These are phyloP conservation scores for Sarcophaga bullata DNA, from an alignment of 1,140 invertebrate species.

Conservation along the genomic window DNA sequence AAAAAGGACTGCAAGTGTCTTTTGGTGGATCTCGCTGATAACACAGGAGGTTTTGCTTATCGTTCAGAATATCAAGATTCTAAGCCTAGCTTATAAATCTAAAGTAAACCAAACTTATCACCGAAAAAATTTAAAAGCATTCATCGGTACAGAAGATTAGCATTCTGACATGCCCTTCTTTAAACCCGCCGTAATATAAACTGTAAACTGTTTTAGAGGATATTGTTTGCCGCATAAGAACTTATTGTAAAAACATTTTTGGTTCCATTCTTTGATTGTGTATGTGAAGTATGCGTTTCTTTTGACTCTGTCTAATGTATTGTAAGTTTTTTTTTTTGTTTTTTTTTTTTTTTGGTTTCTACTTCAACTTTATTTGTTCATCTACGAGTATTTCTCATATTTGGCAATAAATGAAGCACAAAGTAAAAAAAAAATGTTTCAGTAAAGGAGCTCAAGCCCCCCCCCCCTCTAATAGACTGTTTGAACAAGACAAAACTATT, in stretches of 20 bases:
- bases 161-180: too few species aligned
- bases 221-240: neutral
- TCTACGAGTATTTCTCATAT: neutral
- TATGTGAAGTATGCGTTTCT: neutral
- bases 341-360: neutral
- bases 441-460: neutral
- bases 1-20: too few species aligned
- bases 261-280: neutral
- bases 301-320: neutral
- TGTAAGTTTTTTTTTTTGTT: neutral
- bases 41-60: too few species aligned
- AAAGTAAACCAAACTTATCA: too few species aligned
- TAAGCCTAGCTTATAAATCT: too few species aligned
- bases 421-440: neutral
- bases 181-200: too few species aligned
- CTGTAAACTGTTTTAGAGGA: too few species aligned
- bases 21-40: too few species aligned
- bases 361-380: neutral
- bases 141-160: too few species aligned
- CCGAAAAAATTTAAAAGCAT: too few species aligned
- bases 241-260: neutral
- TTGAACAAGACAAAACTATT: constrained; percentile 6
- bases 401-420: neutral
- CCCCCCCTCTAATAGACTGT: neutral
- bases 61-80: too few species aligned